Evolutionary conservation across 2,888 invertebrate genomes (phyloP).

Genomic region (Caenorhabditis sp.): DNA sequence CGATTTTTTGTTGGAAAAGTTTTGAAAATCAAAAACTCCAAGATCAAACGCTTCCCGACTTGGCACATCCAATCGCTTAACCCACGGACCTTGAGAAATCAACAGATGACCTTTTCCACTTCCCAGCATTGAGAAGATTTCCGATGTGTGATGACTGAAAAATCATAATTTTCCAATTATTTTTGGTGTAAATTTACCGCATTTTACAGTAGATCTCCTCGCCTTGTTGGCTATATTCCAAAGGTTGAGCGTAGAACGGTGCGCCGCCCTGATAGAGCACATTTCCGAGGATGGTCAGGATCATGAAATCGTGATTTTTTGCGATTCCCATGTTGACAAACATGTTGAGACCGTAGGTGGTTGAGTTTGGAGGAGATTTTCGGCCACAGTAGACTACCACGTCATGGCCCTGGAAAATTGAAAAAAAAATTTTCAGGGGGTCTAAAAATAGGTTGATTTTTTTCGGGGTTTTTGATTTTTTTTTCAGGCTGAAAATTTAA

Average conservation of each 20-base stretch:
- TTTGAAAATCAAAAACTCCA: background rate
- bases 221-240: background rate
- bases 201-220: background rate
- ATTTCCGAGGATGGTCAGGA: background rate
- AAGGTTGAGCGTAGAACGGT: background rate
- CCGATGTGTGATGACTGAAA: background rate
- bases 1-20: background rate
- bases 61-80: background rate
- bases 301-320: background rate
- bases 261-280: background rate
- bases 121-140: background rate
- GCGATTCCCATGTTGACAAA: background rate
- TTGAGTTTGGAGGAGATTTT: too few relatives aligned
- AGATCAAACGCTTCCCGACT: background rate
- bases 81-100: background rate
- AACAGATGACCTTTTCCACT: background rate
- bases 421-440: too few relatives aligned
- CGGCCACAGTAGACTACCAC: background rate
- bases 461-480: too few relatives aligned
- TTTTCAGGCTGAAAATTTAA: too few relatives aligned
- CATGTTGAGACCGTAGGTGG: background rate
- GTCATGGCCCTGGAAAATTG: background rate
- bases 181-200: background rate
- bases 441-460: too few relatives aligned
- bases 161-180: too few relatives aligned